Conservation (phyloP, 2,113 vertebrate genomes). For the Menura novaehollandiae region DNA sequence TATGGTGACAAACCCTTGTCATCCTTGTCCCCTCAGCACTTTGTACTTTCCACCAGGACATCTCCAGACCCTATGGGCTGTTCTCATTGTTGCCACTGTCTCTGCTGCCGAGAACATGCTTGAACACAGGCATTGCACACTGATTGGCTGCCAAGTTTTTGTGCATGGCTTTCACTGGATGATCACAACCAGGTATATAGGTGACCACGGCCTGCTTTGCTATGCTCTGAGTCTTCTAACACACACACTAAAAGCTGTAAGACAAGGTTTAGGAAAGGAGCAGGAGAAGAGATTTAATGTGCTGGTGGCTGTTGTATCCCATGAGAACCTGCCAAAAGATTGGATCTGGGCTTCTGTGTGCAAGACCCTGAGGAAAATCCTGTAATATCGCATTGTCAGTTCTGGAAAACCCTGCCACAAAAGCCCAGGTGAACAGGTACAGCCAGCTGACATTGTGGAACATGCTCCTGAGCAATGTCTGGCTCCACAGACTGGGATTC, state of each 20-base stretch:
- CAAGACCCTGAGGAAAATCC: background rate
- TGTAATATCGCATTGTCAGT: background rate
- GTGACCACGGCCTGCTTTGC: background rate
- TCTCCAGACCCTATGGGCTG: background rate
- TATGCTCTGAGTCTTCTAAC: background rate
- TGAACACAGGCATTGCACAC: background rate
- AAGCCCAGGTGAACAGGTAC: background rate
- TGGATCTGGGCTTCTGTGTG: background rate
- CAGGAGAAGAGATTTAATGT: background rate
- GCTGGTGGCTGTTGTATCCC: background rate
- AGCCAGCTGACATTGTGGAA: background rate
- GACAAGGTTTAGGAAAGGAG: background rate
- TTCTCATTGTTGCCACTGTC: background rate
- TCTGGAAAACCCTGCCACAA: background rate
- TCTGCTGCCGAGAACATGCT: background rate
- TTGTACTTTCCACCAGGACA: background rate
- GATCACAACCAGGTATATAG: background rate
- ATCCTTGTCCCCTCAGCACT: background rate
- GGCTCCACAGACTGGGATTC: background rate
- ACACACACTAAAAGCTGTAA: background rate
- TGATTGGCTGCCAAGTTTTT: background rate
- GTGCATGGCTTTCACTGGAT: background rate
- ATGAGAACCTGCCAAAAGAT: background rate
- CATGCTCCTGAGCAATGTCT: background rate
- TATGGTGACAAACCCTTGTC: rapidly evolving